These are phyloP conservation scores for Cryptocheilus praepositus DNA, from an alignment of 2,888 invertebrate genomes.

Conservation along the genomic window DNA sequence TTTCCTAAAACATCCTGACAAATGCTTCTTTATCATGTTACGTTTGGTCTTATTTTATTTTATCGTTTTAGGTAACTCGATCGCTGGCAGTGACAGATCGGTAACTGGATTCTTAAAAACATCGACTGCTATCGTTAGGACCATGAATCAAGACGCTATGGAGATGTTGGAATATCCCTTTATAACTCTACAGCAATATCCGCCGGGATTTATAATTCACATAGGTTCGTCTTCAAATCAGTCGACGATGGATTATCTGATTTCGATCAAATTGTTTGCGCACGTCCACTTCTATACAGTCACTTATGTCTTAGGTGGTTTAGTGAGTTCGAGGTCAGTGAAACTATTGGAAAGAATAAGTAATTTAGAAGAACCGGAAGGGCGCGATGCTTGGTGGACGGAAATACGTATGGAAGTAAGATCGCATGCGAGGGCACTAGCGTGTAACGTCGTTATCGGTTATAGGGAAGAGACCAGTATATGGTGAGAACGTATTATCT, in stretches of 20 bases:
- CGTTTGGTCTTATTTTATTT: no score
- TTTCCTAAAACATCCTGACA: no score
- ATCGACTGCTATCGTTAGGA: slow-evolving; percentile 78
- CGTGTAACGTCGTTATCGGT: slow-evolving; percentile 95
- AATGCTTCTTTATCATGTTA: no score
- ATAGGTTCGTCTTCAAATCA: slow-evolving; percentile 80
- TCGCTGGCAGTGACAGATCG: slow-evolving; percentile 82
- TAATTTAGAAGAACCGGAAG: slow-evolving; percentile 92
- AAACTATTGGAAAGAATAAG: slow-evolving; percentile 88
- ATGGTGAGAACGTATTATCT: slow-evolving; percentile 84
- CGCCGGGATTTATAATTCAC: slow-evolving; percentile 90
- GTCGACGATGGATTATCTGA: no score
- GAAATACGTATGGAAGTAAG: slow-evolving; percentile 96
- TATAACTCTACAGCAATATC: slow-evolving; percentile 93
- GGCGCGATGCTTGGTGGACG: slow-evolving; percentile 97
- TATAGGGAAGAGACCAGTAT: slow-evolving; percentile 95
- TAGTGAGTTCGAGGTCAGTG: slow-evolving; percentile 89
- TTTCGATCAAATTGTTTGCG: no score
- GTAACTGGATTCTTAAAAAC: slow-evolving; percentile 78
- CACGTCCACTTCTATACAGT: neutral
- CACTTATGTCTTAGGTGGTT: slow-evolving; percentile 79
- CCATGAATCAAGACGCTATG: slow-evolving; percentile 86
- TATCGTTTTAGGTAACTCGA: slow-evolving; percentile 84
- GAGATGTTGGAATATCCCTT: slow-evolving; percentile 97
- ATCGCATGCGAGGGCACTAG: slow-evolving; percentile 93